phyloP scores from a whole-genome alignment of 1,140 invertebrate species.

The Panonychus citri region DNA sequence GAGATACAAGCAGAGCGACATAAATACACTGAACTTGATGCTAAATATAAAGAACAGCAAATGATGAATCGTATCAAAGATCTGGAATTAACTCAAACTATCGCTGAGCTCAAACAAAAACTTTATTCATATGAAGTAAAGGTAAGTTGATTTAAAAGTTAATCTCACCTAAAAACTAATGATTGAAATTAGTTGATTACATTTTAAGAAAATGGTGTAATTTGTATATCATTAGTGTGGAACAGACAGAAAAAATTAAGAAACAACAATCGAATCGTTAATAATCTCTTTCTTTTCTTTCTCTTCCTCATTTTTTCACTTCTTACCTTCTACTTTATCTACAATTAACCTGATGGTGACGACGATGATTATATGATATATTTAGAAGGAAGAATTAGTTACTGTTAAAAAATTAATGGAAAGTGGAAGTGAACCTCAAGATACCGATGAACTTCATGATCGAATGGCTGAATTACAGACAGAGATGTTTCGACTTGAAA shows the following conservation, averaged over 20 bases:
- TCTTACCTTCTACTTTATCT: no score
- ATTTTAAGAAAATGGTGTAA: no score
- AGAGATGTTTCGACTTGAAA: slow-evolving; percentile 36
- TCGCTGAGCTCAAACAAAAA: slow-evolving; percentile 82
- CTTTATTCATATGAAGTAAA: slow-evolving; percentile 79
- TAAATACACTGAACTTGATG: slow-evolving; percentile 60
- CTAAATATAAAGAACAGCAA: slow-evolving; percentile 63
- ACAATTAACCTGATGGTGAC: no score
- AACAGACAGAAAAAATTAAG: no score
- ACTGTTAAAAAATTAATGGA: slow-evolving; percentile 67
- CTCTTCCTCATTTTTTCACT: no score
- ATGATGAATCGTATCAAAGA: slow-evolving; percentile 85
- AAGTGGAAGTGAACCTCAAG: slow-evolving; percentile 38
- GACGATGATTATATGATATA: no score
- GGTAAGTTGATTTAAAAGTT: slow-evolving; percentile 27
- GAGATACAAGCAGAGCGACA: slow-evolving; percentile 62
- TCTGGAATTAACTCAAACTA: slow-evolving; percentile 70
- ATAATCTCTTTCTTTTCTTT: background rate
- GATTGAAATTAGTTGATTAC: no score
- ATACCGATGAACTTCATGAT: slow-evolving; percentile 60
- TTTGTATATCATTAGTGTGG: no score
- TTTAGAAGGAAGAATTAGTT: slow-evolving; percentile 68
- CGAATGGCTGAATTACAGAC: slow-evolving; percentile 70
- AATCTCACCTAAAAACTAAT: slow-evolving; percentile 2
- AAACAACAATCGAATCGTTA: no score